A percentile compares a stretch with the other conserved stretches of the same genome.
Conservation (phyloP, 2,113 vertebrate species). For the Pica pica region DNA sequence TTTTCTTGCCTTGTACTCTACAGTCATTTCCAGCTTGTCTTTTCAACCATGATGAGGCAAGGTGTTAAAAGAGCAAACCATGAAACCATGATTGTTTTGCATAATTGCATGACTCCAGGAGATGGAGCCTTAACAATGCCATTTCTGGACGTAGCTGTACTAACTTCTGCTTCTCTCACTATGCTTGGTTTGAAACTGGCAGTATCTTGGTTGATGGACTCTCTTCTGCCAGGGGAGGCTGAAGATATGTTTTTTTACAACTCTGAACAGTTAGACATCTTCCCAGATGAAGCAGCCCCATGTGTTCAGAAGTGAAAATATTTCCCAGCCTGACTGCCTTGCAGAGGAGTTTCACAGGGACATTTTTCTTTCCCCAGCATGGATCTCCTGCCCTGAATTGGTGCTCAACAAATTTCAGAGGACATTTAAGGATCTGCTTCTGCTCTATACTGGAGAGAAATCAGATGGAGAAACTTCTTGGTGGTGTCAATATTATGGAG, state of each 20-base stretch:
- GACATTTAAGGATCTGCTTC: neutral
- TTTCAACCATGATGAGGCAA: neutral
- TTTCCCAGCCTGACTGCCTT: neutral
- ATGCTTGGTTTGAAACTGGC: neutral
- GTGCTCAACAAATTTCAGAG: neutral
- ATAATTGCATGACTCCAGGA: slow-evolving; percentile 12
- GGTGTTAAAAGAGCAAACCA: neutral
- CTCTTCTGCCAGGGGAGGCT: neutral
- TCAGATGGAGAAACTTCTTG: neutral
- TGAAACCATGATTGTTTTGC: neutral
- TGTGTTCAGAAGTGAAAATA: neutral
- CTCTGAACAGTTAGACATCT: neutral
- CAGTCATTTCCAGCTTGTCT: neutral
- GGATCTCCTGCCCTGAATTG: neutral
- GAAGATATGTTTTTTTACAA: neutral
- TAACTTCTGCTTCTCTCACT: neutral
- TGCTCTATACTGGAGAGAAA: neutral
- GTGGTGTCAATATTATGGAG: neutral
- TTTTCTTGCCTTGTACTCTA: neutral
- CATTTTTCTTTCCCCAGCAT: neutral
- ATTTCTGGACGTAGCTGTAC: neutral
- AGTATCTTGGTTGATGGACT: neutral
- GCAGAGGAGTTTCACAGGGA: neutral
- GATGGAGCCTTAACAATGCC: neutral
- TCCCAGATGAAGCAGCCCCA: neutral